Percentiles rank a stretch among this genome's conserved stretches.
phyloP scores from a whole-genome alignment of 2,797 vertebrate species.

The Oryzias sinensis region DNA sequence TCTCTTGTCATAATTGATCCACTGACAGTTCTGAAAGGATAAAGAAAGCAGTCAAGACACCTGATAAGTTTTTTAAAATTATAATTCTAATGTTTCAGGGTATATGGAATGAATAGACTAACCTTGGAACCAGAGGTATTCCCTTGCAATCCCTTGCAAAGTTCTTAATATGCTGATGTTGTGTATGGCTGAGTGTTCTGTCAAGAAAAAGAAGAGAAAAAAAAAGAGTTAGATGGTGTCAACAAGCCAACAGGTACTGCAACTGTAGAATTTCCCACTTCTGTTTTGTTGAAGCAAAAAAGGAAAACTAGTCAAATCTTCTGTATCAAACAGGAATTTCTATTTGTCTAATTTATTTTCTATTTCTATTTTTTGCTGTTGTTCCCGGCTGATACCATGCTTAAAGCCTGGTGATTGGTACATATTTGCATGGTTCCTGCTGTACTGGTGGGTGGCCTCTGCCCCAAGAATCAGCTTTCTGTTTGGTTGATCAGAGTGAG shows the following conservation, averaged over 20 bases:
- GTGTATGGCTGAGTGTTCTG: slow-evolving; percentile 84
- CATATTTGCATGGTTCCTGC: no score
- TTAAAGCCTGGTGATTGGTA: no score
- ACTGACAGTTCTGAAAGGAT: slow-evolving; percentile 56
- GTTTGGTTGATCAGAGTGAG: no score
- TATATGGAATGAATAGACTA: slow-evolving; percentile 39
- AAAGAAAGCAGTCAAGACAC: slow-evolving; percentile 33
- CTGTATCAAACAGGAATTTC: not conserved
- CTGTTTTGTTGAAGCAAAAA: slow-evolving; percentile 16
- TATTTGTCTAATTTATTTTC: not conserved
- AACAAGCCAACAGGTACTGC: slow-evolving; percentile 33
- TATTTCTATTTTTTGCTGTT: no score
- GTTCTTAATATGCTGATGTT: slow-evolving; percentile 70
- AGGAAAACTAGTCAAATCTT: not conserved
- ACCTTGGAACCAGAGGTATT: slow-evolving; percentile 50
- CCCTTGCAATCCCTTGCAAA: slow-evolving; percentile 23
- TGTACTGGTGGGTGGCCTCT: no score
- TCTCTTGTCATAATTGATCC: slow-evolving; percentile 66
- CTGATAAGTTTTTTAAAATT: slow-evolving; percentile 1
- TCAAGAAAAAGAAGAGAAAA: slow-evolving; percentile 31
- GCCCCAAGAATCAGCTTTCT: no score
- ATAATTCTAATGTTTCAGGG: slow-evolving; percentile 23
- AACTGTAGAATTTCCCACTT: slow-evolving; percentile 11
- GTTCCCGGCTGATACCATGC: no score
- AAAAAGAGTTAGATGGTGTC: slow-evolving; percentile 15